A percentile compares a stretch with the other conserved stretches of the same genome.
Conservation (phyloP, 1,140 invertebrate species). For the Listronotus bonariensis region DNA sequence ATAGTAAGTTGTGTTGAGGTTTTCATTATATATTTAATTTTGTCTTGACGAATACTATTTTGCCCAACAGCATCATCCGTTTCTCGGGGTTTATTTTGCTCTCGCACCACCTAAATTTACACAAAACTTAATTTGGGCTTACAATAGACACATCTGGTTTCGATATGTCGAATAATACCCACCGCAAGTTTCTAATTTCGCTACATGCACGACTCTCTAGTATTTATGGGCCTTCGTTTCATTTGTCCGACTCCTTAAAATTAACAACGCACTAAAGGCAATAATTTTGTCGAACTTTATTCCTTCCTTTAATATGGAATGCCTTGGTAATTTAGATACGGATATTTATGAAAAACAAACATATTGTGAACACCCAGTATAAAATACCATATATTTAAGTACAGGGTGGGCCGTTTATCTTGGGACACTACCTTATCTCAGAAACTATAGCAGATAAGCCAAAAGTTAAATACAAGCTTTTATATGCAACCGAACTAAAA, state of each 20-base stretch:
- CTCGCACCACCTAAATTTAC: slow-evolving; percentile 34
- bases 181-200: slow-evolving; percentile 35
- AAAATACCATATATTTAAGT: no score
- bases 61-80: slow-evolving; percentile 3
- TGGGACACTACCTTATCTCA: no score
- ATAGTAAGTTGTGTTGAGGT: no score
- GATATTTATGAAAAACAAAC: no score
- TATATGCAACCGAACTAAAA: no score
- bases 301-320: no score
- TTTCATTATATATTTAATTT: no score
- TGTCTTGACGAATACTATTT: not conserved
- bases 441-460: no score
- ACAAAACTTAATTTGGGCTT: slow-evolving; percentile 40
- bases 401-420: no score
- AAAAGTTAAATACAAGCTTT: no score
- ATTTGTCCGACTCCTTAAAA: slow-evolving; percentile 6
- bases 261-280: not conserved
- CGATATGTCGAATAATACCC: slow-evolving; percentile 34
- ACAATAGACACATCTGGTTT: slow-evolving; percentile 41
- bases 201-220: slow-evolving; percentile 5
- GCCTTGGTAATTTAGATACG: no score
- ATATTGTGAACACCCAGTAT: no score
- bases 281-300: not conserved
- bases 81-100: slow-evolving; percentile 28
- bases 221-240: slow-evolving; percentile 8